A percentile compares a stretch with the other conserved stretches of the same genome.
These are phyloP conservation scores for Coptodon bakossiorum DNA, from an alignment of 2,113 vertebrate species.

Conservation along the genomic window DNA sequence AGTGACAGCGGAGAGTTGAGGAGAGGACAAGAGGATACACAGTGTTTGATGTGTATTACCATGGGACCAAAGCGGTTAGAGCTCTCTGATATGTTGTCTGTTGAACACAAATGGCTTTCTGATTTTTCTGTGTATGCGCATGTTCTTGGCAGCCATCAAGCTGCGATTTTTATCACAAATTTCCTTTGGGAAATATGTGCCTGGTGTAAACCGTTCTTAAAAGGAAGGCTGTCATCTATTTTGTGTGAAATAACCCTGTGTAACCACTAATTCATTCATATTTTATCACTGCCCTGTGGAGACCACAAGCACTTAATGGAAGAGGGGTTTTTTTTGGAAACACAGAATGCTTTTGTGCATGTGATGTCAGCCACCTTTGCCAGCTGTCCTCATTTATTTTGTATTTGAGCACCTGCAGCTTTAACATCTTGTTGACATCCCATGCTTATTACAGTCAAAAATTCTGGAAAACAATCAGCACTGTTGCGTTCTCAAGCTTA, in stretches of 20 bases:
- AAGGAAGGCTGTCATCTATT: background rate
- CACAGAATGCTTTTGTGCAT: background rate
- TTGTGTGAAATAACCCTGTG: conserved; percentile 1
- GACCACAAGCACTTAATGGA: conserved; percentile 10
- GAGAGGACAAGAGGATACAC: background rate
- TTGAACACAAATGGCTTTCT: conserved; percentile 44
- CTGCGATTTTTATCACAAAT: conserved; percentile 17
- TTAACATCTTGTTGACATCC: background rate
- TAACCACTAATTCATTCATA: conserved; percentile 35
- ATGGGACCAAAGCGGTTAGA: conserved; percentile 5
- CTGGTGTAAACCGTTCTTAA: conserved; percentile 21
- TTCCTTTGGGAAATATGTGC: conserved; percentile 17
- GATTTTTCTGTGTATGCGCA: background rate
- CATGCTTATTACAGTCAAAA: background rate
- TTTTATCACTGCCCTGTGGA: conserved; percentile 18
- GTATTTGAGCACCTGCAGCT: conserved; percentile 4
- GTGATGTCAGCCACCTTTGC: conserved; percentile 25
- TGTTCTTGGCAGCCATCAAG: conserved; percentile 17
- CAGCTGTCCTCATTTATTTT: conserved; percentile 10
- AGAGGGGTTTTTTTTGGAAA: conserved; percentile 5
- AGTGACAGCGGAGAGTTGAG: background rate
- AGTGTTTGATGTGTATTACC: conserved; percentile 17
- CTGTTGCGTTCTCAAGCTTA: background rate
- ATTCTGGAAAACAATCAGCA: background rate
- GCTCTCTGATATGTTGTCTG: conserved; percentile 23